These are phyloP conservation scores for Bothrops jararaca DNA, from an alignment of 2,113 vertebrate genomes.

Conservation along the genomic window DNA sequence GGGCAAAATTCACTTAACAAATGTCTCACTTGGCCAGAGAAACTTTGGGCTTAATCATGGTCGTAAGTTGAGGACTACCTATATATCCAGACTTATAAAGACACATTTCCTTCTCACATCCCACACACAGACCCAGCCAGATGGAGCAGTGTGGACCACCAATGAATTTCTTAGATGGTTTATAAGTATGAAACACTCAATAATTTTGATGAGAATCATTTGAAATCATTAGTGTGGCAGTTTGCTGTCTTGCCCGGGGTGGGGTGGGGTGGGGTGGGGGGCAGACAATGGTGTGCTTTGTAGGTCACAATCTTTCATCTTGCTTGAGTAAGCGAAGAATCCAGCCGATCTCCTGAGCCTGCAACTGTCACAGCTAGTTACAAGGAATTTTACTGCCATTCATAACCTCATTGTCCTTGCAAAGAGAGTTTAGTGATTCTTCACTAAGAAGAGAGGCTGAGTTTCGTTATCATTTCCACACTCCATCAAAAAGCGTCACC, in stretches of 20 bases:
- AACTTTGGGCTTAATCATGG: not conserved
- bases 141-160: not conserved
- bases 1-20: not conserved
- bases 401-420: not conserved
- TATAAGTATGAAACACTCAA: not conserved
- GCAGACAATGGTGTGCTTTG: not conserved
- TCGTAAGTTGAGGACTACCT: not conserved
- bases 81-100: not conserved
- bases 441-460: too few species aligned
- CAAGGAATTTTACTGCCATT: not conserved
- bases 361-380: not conserved
- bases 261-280: too few species aligned
- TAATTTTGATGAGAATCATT: not conserved
- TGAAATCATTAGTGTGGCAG: not conserved
- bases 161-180: not conserved
- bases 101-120: not conserved
- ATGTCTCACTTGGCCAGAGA: not conserved
- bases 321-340: not conserved
- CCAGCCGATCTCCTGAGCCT: not conserved
- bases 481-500: not conserved
- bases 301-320: not conserved
- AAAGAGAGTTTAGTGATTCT: not conserved
- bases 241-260: not conserved
- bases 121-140: not conserved
- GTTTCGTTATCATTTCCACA: not conserved